phyloP scores from a whole-genome alignment of 2,797 vertebrate species.

The Parauchenoglanis ngamensis region DNA sequence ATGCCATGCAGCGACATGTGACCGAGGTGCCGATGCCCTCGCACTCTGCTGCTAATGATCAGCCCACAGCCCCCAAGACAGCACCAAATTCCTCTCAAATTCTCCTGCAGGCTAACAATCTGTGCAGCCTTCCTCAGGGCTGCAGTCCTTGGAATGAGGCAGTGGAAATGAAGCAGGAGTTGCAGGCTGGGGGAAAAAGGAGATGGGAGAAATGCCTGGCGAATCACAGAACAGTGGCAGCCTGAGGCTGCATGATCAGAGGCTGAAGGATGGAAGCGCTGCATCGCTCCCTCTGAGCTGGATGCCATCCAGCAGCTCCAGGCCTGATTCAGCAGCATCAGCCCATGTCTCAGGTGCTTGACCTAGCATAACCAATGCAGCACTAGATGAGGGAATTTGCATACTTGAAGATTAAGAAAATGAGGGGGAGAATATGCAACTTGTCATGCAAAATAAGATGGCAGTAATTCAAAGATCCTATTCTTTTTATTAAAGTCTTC shows the following conservation, averaged over 20 bases:
- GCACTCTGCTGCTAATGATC: slow-evolving; percentile 93
- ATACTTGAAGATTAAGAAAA: not conserved
- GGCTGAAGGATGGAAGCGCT: slow-evolving; percentile 70
- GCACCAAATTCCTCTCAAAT: slow-evolving; percentile 76
- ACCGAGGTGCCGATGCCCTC: slow-evolving; percentile 95
- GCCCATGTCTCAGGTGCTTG: slow-evolving; percentile 67
- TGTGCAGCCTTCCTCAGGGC: slow-evolving; percentile 56
- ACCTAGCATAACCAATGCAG: slow-evolving; percentile 38
- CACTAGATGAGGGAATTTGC: slow-evolving; percentile 6
- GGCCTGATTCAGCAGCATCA: slow-evolving; percentile 86
- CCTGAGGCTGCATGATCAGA: slow-evolving; percentile 76
- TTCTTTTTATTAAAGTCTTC: not conserved
- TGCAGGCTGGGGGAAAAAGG: slow-evolving; percentile 49
- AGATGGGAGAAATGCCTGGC: slow-evolving; percentile 31
- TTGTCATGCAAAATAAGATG: not conserved
- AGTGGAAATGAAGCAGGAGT: slow-evolving; percentile 61
- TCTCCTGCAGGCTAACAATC: slow-evolving; percentile 67
- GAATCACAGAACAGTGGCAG: slow-evolving; percentile 56
- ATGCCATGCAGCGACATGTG: slow-evolving; percentile 95
- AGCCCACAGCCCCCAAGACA: slow-evolving; percentile 73
- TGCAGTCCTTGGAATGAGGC: slow-evolving; percentile 70
- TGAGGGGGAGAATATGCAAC: not conserved
- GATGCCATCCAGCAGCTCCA: slow-evolving; percentile 83
- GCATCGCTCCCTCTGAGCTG: slow-evolving; percentile 77
- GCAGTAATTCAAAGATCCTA: too few relatives aligned